Evolutionary conservation across 2,888 invertebrate genomes (phyloP).

Genomic region (Ochropleura plecta): DNA sequence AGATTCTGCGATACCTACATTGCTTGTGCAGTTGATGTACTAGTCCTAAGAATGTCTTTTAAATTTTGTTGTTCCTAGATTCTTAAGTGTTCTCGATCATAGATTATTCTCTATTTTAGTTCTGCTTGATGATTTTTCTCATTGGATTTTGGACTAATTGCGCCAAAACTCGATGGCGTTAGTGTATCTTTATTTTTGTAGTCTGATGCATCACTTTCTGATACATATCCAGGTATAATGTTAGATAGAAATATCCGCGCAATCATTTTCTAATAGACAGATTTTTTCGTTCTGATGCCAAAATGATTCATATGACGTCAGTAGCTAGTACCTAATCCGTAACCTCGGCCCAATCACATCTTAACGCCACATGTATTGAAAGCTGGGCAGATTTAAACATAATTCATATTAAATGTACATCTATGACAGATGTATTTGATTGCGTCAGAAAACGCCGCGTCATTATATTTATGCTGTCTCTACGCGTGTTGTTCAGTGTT

Average conservation of each 20-base stretch:
- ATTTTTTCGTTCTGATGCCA: slow-evolving; percentile 59
- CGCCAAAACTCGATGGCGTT: slow-evolving; percentile 25
- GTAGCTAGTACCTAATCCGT: slow-evolving; percentile 48
- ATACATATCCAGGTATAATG: slow-evolving; percentile 31
- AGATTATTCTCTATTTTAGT: slow-evolving; percentile 16
- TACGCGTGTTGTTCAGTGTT: not conserved
- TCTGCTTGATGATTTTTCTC: not conserved
- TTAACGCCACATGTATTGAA: slow-evolving; percentile 61
- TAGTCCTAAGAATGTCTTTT: slow-evolving; percentile 18
- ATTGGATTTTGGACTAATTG: slow-evolving; percentile 14
- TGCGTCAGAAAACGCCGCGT: slow-evolving; percentile 47
- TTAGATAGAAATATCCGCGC: slow-evolving; percentile 35
- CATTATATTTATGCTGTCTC: slow-evolving; percentile 29
- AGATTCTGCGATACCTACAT: slow-evolving; percentile 56
- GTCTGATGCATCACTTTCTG: slow-evolving; percentile 33
- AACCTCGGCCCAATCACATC: slow-evolving; percentile 56
- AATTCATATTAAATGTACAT: slow-evolving; percentile 60
- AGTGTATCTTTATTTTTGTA: slow-evolving; percentile 41
- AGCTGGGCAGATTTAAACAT: slow-evolving; percentile 58
- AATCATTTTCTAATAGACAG: slow-evolving; percentile 58
- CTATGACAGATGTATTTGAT: slow-evolving; percentile 63
- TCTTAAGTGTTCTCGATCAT: not conserved
- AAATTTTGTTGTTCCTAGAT: slow-evolving; percentile 12
- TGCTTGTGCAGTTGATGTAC: slow-evolving; percentile 30
- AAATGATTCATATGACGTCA: slow-evolving; percentile 56